Percentiles rank a stretch among this genome's conserved stretches.
These are phyloP conservation scores for Ceratosolen fusciceps DNA, from an alignment of 1,140 invertebrate species.

Conservation along the genomic window DNA sequence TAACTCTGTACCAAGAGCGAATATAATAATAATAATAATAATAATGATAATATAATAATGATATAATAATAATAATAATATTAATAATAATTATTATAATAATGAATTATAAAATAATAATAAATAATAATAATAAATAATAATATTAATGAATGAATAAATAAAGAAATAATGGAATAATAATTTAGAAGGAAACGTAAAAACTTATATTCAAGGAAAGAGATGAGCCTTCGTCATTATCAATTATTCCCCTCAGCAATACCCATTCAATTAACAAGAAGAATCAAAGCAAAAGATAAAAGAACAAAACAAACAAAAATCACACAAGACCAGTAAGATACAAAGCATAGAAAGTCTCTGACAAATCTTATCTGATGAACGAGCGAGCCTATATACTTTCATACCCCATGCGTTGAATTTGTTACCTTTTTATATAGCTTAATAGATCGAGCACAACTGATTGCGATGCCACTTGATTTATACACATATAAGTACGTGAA, in stretches of 20 bases:
- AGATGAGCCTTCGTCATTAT: conserved; percentile 7
- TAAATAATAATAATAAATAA: too few relatives aligned
- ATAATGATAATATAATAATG: too few relatives aligned
- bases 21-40: conserved; percentile 33
- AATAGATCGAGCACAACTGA: conserved; percentile 64
- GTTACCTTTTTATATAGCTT: conserved; percentile 69
- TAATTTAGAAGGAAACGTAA: too few relatives aligned
- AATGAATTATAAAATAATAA: too few relatives aligned
- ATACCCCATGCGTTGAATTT: conserved; percentile 68
- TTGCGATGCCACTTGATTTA: conserved; percentile 58
- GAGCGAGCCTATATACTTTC: conserved; percentile 65
- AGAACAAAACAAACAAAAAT: too few relatives aligned
- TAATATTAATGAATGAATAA: too few relatives aligned
- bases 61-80: too few relatives aligned
- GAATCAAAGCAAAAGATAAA: background rate
- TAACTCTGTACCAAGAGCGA: conserved; percentile 21
- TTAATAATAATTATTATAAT: too few relatives aligned
- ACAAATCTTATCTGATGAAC: conserved; percentile 59
- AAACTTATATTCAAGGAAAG: conserved; percentile 21
- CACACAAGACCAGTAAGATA: conserved; percentile 23
- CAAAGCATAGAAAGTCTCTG: conserved; percentile 54
- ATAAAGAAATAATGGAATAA: too few relatives aligned
- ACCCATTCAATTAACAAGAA: conserved; percentile 15
- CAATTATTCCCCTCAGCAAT: conserved; percentile 23
- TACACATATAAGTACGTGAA: conserved; percentile 53